Conservation (phyloP, 2,888 invertebrate species). For the Orchesellides sinensis region DNA sequence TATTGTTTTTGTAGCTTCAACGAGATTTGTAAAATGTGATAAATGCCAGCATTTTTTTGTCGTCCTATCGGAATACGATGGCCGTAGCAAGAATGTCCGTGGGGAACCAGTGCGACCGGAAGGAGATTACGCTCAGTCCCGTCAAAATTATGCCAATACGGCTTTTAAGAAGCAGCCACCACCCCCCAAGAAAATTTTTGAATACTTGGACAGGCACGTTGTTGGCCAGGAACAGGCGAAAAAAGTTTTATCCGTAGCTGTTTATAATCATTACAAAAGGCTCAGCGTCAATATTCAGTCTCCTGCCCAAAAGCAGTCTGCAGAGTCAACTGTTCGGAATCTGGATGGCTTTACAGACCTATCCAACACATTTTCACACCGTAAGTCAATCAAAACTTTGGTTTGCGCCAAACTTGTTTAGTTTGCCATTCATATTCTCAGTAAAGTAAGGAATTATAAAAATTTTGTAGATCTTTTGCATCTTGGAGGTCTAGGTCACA, state of each 20-base stretch:
- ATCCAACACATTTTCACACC: conserved; percentile 72
- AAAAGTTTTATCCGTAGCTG: conserved; percentile 97
- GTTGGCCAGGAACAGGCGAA: conserved; percentile 98
- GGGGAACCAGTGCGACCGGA: conserved; percentile 66
- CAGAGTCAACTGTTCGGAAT: conserved; percentile 70
- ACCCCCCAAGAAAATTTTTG: conserved; percentile 85
- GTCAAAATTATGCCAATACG: conserved; percentile 53
- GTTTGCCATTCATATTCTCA: neutral
- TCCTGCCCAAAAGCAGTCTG: conserved; percentile 76
- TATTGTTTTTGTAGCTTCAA: conserved; percentile 81
- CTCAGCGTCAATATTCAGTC: conserved; percentile 93
- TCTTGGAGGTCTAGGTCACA: conserved; percentile 86
- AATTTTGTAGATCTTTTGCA: conserved; percentile 87
- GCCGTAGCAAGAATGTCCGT: conserved; percentile 88
- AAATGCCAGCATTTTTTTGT: conserved; percentile 99
- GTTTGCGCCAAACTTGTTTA: neutral
- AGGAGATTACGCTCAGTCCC: conserved; percentile 62
- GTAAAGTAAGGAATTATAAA: neutral
- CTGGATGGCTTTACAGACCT: conserved; percentile 73
- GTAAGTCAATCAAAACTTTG: conserved; percentile 59
- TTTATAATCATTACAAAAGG: conserved; percentile 99
- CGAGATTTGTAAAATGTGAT: conserved; percentile 97
- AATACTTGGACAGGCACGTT: conserved; percentile 97
- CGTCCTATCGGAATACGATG: conserved; percentile 94
- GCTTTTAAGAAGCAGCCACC: conserved; percentile 71